These are phyloP conservation scores for Baronia brevicornis DNA, from an alignment of 2,888 invertebrate genomes.

Conservation along the genomic window DNA sequence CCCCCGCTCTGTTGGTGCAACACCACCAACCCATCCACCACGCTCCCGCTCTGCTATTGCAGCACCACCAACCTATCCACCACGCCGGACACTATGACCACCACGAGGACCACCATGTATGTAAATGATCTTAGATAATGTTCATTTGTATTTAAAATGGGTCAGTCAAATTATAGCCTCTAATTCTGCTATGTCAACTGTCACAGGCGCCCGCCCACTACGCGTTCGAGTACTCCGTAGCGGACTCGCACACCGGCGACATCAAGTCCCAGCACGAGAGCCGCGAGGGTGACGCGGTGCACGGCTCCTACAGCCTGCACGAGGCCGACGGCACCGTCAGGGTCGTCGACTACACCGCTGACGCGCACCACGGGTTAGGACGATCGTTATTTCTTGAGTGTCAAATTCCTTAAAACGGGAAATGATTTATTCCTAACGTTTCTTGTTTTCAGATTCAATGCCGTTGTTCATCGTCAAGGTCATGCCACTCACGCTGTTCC, in stretches of 20 bases:
- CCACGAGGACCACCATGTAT: conserved; percentile 27
- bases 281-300: conserved; percentile 54
- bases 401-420: too few relatives aligned
- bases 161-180: too few relatives aligned
- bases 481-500: conserved; percentile 36
- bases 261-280: conserved; percentile 55
- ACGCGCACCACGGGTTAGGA: conserved; percentile 56
- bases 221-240: conserved; percentile 28
- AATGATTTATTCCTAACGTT: too few relatives aligned
- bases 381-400: too few relatives aligned
- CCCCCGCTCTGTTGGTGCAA: conserved; percentile 7
- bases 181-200: conserved; percentile 13
- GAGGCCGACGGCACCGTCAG: conserved; percentile 70
- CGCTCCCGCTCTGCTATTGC: conserved; percentile 11
- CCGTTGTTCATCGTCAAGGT: conserved; percentile 32
- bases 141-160: too few relatives aligned
- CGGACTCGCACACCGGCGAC: conserved; percentile 64
- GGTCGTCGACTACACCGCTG: conserved; percentile 71
- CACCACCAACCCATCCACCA: conserved; percentile 16
- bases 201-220: conserved; percentile 33
- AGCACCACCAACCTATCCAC: conserved; percentile 12
- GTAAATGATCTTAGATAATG: conserved; percentile 17
- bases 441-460: conserved; percentile 34
- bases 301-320: conserved; percentile 62
- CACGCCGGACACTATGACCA: conserved; percentile 19